Base-by-base conservation (phyloP, 2,113 vertebrate species). In the Phylloscopus trochilus region DNA sequence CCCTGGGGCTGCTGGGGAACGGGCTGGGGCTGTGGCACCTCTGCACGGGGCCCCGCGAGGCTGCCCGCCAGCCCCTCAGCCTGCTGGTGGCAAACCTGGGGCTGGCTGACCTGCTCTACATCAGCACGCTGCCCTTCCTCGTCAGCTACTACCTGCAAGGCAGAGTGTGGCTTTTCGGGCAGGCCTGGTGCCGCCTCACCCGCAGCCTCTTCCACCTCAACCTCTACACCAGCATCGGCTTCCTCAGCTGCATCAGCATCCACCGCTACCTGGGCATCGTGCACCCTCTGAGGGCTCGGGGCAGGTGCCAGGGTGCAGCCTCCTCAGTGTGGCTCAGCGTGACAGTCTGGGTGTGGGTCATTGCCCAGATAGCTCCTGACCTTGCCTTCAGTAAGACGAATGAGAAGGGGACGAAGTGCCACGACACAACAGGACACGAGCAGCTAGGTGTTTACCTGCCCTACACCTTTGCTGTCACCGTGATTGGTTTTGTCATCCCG, bases 261-360 rank as follows among this genome's bases (percentile, higher is more conserved):
- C 98, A 98, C 95, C 97, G 98, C 31, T 98, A 99, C 96, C 92
- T 98, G 96, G 97, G 98, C 55, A 98, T 99, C 4, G 98, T 99
- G 31, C 97, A 99, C 91, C 97, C 98, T 0, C 81, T 98, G 97
- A 97, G 66, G 82, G 94, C 86, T 0, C 95, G 96, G 90, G 98
- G 98, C n/a, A 91, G 98, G 49, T 97, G 98, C 62, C 97, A 94
- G 44, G 83, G 62, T 0, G 30, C 51, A 0, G 11, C 83, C 2
- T 96, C 92, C 2, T 95, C 95, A 0, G 58, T 35, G 6, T 37
- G 69, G n/a, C 95, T 98, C 89, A 97, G 96, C 3, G 3, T 6
- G 3, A 0, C 76, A 13, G 97, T 98, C 15, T 98, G 98, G 98
- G 7, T 80, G 30, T 85, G 98, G 93, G 98, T 98, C 67, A 11